Evolutionary conservation across 1,140 invertebrate genomes (phyloP).

Genomic region (Gerris buenoi): DNA sequence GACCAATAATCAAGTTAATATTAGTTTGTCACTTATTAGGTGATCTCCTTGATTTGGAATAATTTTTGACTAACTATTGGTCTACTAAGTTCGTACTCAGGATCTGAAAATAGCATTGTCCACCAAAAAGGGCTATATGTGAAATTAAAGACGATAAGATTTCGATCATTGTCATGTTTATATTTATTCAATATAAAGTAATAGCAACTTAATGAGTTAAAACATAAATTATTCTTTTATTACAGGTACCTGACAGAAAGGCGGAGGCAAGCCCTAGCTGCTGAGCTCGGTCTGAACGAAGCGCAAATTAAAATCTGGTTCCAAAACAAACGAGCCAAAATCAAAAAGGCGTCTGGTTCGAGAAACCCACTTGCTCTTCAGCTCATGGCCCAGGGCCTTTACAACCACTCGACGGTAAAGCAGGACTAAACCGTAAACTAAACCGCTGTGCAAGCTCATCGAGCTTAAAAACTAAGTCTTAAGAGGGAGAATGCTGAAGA

Average conservation of each 20-base stretch:
- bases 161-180: neutral
- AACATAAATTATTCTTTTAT: slow-evolving; percentile 2
- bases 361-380: slow-evolving; percentile 82
- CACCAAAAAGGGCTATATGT: no score
- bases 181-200: neutral
- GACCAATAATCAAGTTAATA: no score
- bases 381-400: slow-evolving; percentile 87
- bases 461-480: no score
- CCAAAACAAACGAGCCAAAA: slow-evolving; percentile 96
- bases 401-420: slow-evolving; percentile 73
- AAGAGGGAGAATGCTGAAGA: no score
- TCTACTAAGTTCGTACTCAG: no score
- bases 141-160: no score
- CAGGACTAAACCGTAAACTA: neutral
- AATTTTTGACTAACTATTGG: no score
- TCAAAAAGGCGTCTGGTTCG: slow-evolving; percentile 84
- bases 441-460: no score
- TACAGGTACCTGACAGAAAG: slow-evolving; percentile 75
- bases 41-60: no score
- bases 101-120: no score
- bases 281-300: slow-evolving; percentile 85
- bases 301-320: slow-evolving; percentile 99
- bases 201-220: neutral
- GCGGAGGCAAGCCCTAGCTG: slow-evolving; percentile 75
- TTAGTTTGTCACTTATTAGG: no score